Base-by-base conservation (phyloP, 2,888 invertebrate genomes). In the Lottia gigantea region DNA sequence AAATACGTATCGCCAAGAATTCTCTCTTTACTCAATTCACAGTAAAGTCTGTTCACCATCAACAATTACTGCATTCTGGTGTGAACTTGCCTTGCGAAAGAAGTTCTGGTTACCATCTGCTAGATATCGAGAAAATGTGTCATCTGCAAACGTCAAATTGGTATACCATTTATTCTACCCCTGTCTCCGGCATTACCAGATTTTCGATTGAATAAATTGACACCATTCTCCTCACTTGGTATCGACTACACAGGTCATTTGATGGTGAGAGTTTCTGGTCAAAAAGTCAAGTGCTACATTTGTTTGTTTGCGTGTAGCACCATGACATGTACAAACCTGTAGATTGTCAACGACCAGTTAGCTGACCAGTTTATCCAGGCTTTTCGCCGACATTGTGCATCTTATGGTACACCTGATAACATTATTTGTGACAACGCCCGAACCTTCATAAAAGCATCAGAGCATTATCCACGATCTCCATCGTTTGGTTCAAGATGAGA, bases 181-280 rank as follows among this genome's bases (percentile, higher is more conserved):
- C 16, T 19, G 19, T 49, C 49, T 49, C 49, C 49, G 12, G 11
- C 49, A 11, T 49, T 49, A 14, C 49, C 49, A 49, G 49, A 49
- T 15, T 49, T 49, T 49, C 49, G 49, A n/a, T 14, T 49, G 15
- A 49, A 49, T 14, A 16, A 19, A 19, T n/a, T 49, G 49, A 49
- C 7, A 19, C 49, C 49, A n/a, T 49, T n/a, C 12, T 49, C 49
- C 7, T n/a, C 49, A 49, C n/a, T 49, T 49, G 49, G 49, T n/a
- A 49, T 49, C 19, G 49, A 49, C 19, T 49, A n/a, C 49, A 49
- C 49, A 49, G 49, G 49, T 15, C 49, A 49, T 49, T 19, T 49
- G 49, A 49, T 49, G 15, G 49, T 49, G 49, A 49, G 12, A 49
- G 7, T 16, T 15, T n/a, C 11, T n/a, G 49, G 49, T 19, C 16